Percentiles rank a stretch among this genome's conserved stretches.
Evolutionary conservation across 64 coral and sea anemone species (phyloP).

Genomic region (Pocillopora verrucosa): DNA sequence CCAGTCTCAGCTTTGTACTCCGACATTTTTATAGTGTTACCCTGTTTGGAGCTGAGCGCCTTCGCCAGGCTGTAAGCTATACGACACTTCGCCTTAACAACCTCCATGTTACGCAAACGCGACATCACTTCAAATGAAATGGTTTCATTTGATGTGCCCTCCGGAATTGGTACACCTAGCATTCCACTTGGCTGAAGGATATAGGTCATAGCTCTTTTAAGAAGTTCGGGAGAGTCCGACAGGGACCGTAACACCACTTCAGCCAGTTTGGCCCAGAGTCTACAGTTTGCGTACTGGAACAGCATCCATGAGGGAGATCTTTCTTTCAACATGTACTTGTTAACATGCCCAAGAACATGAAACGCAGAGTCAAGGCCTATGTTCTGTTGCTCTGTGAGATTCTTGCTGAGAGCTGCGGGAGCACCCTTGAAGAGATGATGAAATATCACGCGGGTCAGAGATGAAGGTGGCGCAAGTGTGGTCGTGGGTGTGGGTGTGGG

Average conservation of each 20-base stretch:
- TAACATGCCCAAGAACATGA: neutral
- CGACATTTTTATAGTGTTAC: neutral
- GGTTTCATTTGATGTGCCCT: neutral
- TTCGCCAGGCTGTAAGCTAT: constrained; percentile 33
- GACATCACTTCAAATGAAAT: neutral
- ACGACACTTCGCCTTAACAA: neutral
- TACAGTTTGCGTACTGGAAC: constrained; percentile 49
- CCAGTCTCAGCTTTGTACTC: neutral
- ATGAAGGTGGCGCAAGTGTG: neutral
- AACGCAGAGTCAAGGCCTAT: neutral
- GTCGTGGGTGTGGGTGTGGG: neutral
- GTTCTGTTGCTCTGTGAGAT: neutral
- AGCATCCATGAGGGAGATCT: constrained; percentile 1
- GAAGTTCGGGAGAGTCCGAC: neutral
- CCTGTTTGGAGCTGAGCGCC: constrained; percentile 8
- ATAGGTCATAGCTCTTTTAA: constrained; percentile 10
- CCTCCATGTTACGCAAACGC: neutral
- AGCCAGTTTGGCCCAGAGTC: constrained; percentile 48
- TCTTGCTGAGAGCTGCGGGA: neutral
- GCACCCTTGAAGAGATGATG: constrained; percentile 52
- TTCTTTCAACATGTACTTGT: constrained; percentile 3
- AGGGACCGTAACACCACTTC: constrained; percentile 39
- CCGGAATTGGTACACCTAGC: constrained; percentile 9
- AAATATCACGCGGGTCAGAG: constrained; percentile 33
- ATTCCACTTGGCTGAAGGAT: constrained; percentile 27